phyloP scores from a whole-genome alignment of 92 coral and sea anemone species.

The Phenganax stokvisi region DNA sequence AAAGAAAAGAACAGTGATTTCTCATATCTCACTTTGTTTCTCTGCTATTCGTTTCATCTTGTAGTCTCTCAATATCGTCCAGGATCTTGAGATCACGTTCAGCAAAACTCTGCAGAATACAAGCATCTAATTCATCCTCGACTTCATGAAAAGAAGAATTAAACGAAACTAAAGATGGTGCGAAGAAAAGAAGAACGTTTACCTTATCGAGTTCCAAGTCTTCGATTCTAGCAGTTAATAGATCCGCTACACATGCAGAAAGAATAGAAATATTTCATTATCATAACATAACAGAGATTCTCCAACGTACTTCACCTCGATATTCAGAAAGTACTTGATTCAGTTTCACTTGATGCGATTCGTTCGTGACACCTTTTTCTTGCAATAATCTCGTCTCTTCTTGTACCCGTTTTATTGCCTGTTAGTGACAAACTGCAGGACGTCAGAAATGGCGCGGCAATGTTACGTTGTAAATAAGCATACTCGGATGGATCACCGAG shows the following conservation, averaged over 20 bases:
- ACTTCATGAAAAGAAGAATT: not conserved
- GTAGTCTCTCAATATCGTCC: constrained; percentile 69
- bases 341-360: constrained; percentile 47
- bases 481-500: too few relatives aligned
- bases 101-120: constrained; percentile 59
- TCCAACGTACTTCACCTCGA: constrained; percentile 44
- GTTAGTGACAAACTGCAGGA: not conserved
- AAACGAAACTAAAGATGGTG: too few relatives aligned
- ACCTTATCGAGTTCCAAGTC: constrained; percentile 83
- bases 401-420: constrained; percentile 63
- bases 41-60: constrained; percentile 72
- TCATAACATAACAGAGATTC: not conserved
- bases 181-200: not conserved
- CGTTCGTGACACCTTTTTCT: constrained; percentile 47
- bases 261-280: not conserved
- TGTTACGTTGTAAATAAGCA: too few relatives aligned
- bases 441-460: too few relatives aligned
- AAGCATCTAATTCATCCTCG: not conserved
- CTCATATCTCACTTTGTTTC: constrained; percentile 61
- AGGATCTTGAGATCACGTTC: constrained; percentile 72
- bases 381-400: constrained; percentile 50
- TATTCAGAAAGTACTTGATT: constrained; percentile 57
- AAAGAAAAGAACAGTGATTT: not conserved
- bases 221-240: constrained; percentile 68
- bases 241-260: constrained; percentile 38